Evolutionary conservation across 2,113 vertebrate species (phyloP).

Genomic region (Actenoides lindsayi): DNA sequence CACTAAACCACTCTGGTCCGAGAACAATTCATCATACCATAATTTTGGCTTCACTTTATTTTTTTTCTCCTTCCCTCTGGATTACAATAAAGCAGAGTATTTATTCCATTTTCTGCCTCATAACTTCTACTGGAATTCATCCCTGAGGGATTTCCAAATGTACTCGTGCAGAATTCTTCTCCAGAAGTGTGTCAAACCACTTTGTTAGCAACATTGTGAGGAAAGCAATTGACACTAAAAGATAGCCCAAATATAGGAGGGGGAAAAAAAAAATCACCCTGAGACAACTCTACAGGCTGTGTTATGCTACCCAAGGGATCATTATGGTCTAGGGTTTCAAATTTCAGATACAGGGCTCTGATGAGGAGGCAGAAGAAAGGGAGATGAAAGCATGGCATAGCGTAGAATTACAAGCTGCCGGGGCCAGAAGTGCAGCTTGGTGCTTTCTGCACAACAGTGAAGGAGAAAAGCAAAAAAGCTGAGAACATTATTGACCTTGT

Average conservation of each 20-base stretch:
- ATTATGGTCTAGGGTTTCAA: not conserved
- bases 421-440: not conserved
- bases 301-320: not conserved
- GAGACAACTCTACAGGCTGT: not conserved
- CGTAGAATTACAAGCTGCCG: not conserved
- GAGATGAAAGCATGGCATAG: not conserved
- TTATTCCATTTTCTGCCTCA: not conserved
- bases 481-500: conserved; percentile 39
- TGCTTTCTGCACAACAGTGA: not conserved
- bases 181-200: not conserved
- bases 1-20: not conserved
- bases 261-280: not conserved
- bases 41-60: not conserved
- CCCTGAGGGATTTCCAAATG: not conserved
- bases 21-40: not conserved
- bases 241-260: not conserved
- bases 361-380: not conserved
- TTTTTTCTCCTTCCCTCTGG: not conserved
- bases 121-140: not conserved
- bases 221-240: not conserved
- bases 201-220: not conserved
- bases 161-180: not conserved
- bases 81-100: not conserved
- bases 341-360: not conserved
- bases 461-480: not conserved